Percentiles rank a stretch among this genome's conserved stretches.
Evolutionary conservation across 2,797 vertebrate genomes (phyloP).

Genomic region (Picus viridis): DNA sequence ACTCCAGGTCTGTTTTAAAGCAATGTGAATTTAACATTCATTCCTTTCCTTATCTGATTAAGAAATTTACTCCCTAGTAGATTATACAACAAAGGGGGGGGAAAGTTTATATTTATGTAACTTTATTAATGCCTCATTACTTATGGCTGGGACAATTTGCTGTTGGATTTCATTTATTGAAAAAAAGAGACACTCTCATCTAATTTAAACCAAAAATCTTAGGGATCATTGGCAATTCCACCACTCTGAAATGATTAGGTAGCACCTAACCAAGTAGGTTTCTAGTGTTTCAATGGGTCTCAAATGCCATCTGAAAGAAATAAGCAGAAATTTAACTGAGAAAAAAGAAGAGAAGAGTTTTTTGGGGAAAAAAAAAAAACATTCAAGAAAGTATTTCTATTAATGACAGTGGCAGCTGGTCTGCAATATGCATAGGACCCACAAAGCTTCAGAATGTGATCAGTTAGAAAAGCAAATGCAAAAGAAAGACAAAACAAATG

Average conservation of each 20-base stretch:
- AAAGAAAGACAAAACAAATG: rapidly evolving
- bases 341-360: background rate
- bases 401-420: background rate
- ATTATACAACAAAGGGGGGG: background rate
- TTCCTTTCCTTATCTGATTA: slow-evolving; percentile 41
- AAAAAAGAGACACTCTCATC: background rate
- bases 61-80: slow-evolving; percentile 5
- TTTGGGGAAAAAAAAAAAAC: background rate
- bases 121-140: background rate
- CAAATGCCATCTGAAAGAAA: background rate
- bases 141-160: background rate
- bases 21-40: slow-evolving; percentile 57
- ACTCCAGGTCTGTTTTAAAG: slow-evolving; percentile 74
- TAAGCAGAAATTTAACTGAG: background rate
- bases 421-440: background rate
- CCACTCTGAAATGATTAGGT: background rate
- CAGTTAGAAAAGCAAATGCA: background rate
- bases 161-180: background rate
- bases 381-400: background rate
- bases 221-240: background rate
- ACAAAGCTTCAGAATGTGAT: background rate
- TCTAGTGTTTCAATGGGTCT: background rate
- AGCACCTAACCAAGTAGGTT: background rate
- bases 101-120: background rate
- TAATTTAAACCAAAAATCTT: background rate